Base-by-base conservation (phyloP, 2,797 vertebrate species). In the Pangasius djambal region DNA sequence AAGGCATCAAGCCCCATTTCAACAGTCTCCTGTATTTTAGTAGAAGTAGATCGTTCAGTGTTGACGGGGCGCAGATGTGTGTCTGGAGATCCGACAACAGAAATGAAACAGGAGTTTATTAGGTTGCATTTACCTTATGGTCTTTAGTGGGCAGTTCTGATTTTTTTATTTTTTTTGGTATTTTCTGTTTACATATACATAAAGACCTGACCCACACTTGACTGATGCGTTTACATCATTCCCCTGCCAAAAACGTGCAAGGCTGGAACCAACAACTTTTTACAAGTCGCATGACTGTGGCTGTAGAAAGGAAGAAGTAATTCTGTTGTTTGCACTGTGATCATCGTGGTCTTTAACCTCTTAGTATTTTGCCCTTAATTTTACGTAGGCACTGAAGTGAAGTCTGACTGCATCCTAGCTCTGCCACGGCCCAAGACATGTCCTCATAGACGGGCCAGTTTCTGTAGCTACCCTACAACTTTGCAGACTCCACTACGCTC, bases 221-320 rank as follows among this genome's bases (percentile, higher is more conserved):
- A 61, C 55, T 5, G 9, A 37, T 34, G 12, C 15, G 79, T 82
- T 25, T 40, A 48, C 25, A 28, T 63, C 59, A 16, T 18, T 25
- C 22, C 37, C 25, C 25, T 12, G 13, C 22, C 34, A n/a, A 40
- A 18, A 59, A 37, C 6, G 31, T 34, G 18, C 78, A 82, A 61
- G 4, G 22, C 37, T 48, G 25, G 40, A n/a, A n/a, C 15, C 40
- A 2, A n/a, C 40, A 65, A 9, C 37, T 18, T 83, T 65, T 83
- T 9, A 48, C 61, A 28, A 65, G 59, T 48, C 40, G 1, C 44
- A 67, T 84, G 50, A 85, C 48, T 85, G 65, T 34, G 65, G 63
- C 13, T 85, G 28, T 31, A 85, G 16, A 69, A 85, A 69, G 63
- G 20, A 85, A 85, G 83, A 34, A 85, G 83, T 52, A 16, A 52